Percentiles rank a stretch among this genome's conserved stretches.
Conservation (phyloP, 2,797 vertebrate genomes). For the Numenius phaeopus region DNA sequence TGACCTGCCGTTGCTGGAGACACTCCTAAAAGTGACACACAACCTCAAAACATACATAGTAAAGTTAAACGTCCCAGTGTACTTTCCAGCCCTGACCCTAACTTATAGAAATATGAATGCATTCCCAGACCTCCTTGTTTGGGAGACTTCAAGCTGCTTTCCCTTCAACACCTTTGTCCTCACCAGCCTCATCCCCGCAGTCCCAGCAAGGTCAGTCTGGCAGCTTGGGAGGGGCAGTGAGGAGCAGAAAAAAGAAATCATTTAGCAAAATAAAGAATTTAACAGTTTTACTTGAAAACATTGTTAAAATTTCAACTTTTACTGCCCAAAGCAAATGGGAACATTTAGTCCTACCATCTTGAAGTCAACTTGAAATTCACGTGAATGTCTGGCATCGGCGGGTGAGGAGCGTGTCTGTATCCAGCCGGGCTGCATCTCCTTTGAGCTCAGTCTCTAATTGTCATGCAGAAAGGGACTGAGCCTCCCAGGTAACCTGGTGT, state of each 20-base stretch:
- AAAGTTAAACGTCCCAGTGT: not conserved
- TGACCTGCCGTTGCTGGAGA: not conserved
- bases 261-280: not conserved
- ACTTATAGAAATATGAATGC: not conserved
- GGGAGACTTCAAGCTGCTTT: not conserved
- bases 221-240: not conserved
- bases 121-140: not conserved
- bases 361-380: not conserved
- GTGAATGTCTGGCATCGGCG: rapidly evolving
- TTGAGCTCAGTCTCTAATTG: not conserved
- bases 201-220: not conserved
- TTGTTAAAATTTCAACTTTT: not conserved
- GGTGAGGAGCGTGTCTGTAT: not conserved
- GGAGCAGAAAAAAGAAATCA: not conserved
- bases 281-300: not conserved
- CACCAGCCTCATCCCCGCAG: not conserved
- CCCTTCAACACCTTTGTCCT: not conserved
- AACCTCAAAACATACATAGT: not conserved
- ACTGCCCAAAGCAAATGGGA: not conserved
- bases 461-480: not conserved
- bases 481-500: not conserved
- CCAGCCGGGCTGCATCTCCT: not conserved
- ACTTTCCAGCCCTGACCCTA: not conserved
- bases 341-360: not conserved
- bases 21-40: not conserved